Evolutionary conservation across 2,888 invertebrate species (phyloP), one percentile per base, ranked within the genome.

Genomic region (Cabera pusaria): DNA sequence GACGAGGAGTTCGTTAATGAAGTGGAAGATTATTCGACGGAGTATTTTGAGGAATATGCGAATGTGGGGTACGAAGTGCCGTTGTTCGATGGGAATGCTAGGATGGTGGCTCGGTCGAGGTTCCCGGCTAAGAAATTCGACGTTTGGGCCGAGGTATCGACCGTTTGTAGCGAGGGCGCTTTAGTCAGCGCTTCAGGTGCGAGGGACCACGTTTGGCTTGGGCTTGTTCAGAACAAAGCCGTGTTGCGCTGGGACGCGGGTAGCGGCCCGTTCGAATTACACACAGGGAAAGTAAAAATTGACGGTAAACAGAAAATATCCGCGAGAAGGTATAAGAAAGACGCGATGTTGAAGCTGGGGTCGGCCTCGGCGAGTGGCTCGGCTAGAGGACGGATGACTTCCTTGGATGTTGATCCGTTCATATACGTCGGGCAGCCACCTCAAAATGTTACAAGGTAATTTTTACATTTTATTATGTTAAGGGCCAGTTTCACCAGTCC

Each of bases 141-240:
- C 56, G 80, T 88, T 52, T 84, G 82, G 84, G 86, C 84, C 5
- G 87, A 88, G 52, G 81, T 88, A 11, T 79, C 86, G 2, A 67
- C 81, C 4, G 82, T 83, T 20, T 87, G 88, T 44, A 78, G 75
- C 2, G 66, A 70, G 40, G 88, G 88, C 5, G 71, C 84, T 19
- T 59, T 88, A 43, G 47, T 88, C 28, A 85, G 79, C 53, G 79
- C 83, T 42, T 72, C 78, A 12, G 88, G 88, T 20, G 65, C 60
- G 12, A 78, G 79, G 62, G 88, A 88, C 68, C 82, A 88, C 65
- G 70, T 87, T 46, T 88, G 86, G 87, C 70, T 88, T 27, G 88
- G 88, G 20, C 74, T 87, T 45, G 64, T 78, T 7, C 72, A 79
- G 29, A 72, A 78, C 22, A 78, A 71, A 49, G 82, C 73, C 4